phyloP scores from a whole-genome alignment of 2,797 vertebrate genomes.

The Helostoma temminkii region DNA sequence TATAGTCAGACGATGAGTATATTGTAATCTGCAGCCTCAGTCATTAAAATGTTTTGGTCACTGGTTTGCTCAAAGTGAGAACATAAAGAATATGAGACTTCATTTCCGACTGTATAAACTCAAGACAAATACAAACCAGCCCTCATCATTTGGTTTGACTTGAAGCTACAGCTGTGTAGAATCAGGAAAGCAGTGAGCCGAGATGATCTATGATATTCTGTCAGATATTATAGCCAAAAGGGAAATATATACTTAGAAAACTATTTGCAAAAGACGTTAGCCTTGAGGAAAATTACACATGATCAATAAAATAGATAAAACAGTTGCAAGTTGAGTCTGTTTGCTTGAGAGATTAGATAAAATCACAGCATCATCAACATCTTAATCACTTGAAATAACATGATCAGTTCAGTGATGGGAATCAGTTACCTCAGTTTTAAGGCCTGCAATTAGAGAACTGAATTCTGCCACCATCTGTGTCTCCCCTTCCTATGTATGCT shows the following conservation, averaged over 20 bases:
- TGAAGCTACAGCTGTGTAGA: conserved; percentile 28
- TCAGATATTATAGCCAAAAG: conserved; percentile 44
- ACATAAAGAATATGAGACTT: not conserved
- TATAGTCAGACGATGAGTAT: conserved; percentile 6
- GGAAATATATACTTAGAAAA: conserved; percentile 44
- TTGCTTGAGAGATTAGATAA: conserved; percentile 50
- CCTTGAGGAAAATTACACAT: conserved; percentile 40
- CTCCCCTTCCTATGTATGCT: not conserved
- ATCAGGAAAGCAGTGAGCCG: conserved; percentile 29
- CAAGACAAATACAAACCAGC: conserved; percentile 15
- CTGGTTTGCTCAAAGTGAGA: conserved; percentile 12
- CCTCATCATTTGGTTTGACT: conserved; percentile 26
- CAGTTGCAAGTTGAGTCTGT: conserved; percentile 43
- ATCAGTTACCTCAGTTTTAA: conserved; percentile 9
- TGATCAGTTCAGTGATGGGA: conserved; percentile 27
- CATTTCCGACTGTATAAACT: not conserved
- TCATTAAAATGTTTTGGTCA: not conserved
- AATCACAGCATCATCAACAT: conserved; percentile 8
- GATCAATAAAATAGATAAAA: conserved; percentile 51
- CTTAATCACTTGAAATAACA: conserved; percentile 43
- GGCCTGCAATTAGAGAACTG: conserved; percentile 17
- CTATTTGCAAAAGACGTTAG: conserved; percentile 41
- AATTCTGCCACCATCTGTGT: not conserved
- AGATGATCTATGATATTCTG: conserved; percentile 42
- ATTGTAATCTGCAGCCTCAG: conserved; percentile 3